Evolutionary conservation across 2,888 invertebrate species (phyloP).

Genomic region (Hipparchia sbordonii): DNA sequence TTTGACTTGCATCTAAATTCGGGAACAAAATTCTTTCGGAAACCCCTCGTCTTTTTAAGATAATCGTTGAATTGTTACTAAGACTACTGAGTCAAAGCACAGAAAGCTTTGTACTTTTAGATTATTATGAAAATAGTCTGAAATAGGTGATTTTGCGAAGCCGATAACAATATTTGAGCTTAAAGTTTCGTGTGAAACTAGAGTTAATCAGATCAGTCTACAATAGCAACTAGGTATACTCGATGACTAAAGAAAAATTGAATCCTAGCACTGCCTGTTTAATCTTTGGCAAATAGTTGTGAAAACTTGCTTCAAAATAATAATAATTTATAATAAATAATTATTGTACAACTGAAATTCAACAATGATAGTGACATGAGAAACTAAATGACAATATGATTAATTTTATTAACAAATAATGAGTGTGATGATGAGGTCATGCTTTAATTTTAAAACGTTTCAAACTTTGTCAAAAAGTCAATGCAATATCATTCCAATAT

Average conservation of each 20-base stretch:
- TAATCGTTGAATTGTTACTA: too few relatives aligned
- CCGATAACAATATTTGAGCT: too few relatives aligned
- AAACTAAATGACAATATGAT: slow-evolving; percentile 3
- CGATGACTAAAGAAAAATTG: not conserved
- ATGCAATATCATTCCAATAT: slow-evolving; percentile 28
- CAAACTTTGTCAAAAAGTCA: not conserved
- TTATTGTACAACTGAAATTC: not conserved
- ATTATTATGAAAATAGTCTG: too few relatives aligned
- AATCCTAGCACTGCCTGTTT: not conserved
- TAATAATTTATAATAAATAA: not conserved
- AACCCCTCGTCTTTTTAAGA: too few relatives aligned
- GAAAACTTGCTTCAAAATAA: not conserved
- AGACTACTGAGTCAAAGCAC: too few relatives aligned
- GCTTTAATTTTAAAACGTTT: slow-evolving; percentile 21
- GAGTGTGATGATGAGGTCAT: slow-evolving; percentile 26
- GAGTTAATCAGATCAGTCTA: too few relatives aligned
- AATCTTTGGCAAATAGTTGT: slow-evolving; percentile 1
- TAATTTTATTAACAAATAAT: not conserved
- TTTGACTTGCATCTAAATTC: too few relatives aligned
- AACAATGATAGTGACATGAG: not conserved
- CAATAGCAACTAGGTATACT: not conserved
- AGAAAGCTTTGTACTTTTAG: too few relatives aligned
- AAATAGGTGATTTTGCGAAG: too few relatives aligned
- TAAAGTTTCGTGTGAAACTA: too few relatives aligned
- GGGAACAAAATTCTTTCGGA: too few relatives aligned